Conservation (phyloP, 1,140 invertebrate genomes). For the Temnothorax nylanderi region DNA sequence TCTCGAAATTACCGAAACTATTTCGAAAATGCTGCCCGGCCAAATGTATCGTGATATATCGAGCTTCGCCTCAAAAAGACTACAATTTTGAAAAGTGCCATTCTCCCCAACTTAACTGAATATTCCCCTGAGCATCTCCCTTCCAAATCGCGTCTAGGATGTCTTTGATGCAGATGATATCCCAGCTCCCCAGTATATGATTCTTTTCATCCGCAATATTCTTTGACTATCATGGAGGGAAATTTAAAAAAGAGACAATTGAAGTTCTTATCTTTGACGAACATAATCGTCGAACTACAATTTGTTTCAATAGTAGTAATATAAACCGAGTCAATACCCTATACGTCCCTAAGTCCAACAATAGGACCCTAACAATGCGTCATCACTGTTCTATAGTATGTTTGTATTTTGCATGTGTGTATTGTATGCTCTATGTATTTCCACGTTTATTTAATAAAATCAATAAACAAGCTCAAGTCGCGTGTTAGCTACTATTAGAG, state of each 20-base stretch:
- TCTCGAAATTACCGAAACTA: constrained; percentile 29
- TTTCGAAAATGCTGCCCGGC: constrained; percentile 7
- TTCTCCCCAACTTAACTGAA: not conserved
- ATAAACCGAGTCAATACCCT: not conserved
- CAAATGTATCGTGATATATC: not conserved
- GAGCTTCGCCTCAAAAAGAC: constrained; percentile 6
- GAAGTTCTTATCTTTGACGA: not conserved
- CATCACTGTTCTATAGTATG: not conserved
- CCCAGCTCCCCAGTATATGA: no score
- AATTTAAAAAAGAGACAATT: not conserved
- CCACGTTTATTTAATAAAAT: not conserved
- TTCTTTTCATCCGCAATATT: constrained; percentile 25
- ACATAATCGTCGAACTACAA: constrained; percentile 2
- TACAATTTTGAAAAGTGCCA: constrained; percentile 41
- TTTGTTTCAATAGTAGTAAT: not conserved
- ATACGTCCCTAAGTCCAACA: not conserved
- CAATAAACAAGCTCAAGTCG: not conserved
- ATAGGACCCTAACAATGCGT: not conserved
- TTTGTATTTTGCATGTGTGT: no score
- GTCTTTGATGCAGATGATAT: constrained; percentile 17
- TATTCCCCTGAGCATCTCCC: not conserved
- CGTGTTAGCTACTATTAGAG: not conserved
- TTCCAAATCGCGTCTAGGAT: not conserved
- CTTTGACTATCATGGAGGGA: not conserved
- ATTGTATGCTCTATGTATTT: not conserved